Evolutionary conservation across 2,888 invertebrate species (phyloP), one percentile per base, ranked within the genome.

Genomic region (Ephialtes manifestator): DNA sequence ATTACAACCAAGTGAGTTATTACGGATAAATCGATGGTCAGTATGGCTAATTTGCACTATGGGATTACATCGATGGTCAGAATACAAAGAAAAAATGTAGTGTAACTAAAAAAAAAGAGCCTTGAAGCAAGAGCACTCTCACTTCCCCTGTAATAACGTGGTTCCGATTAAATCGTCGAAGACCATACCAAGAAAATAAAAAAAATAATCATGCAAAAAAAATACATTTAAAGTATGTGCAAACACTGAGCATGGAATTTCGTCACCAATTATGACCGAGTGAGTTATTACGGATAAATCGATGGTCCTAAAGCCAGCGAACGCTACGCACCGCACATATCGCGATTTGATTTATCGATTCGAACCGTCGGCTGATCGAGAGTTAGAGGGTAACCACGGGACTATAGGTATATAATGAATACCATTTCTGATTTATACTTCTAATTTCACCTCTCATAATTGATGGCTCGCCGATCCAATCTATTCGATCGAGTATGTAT

Each of bases 401-500:
- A 39, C 48, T 24, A 55, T 53, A 76, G 39, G 43, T 53, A 28
- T 35, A 70, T 80, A 76, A 76, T 76, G 76, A 84, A 84, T 80
- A 84, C 80, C 65, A 76, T 77, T 81, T 35, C 58, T 84, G 84
- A 84, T 84, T 84, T 84, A 84, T 84, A 77, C 67, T 77, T 60
- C 67, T 72, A 81, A 81, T 84, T 84, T 84, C 80, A 76, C 65
- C 70, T 71, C 77, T 72, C 76, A 55, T 72, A 84, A 84, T 84
- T 74, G 81, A 77, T 80, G 76, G 70, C 70, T 71, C 71, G 68
- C 51, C 81, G 71, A 58, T 43, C 71, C 77, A 72, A 82, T 81
- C 80, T 71, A 67, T 81, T 74, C 55, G 51, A 74, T 77, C 67
- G 58, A 71, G 51, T 76, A 65, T 55, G 68, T 72, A 71, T 76